Base-by-base conservation (phyloP, 2,113 vertebrate genomes). In the Hemichromis elongatus region DNA sequence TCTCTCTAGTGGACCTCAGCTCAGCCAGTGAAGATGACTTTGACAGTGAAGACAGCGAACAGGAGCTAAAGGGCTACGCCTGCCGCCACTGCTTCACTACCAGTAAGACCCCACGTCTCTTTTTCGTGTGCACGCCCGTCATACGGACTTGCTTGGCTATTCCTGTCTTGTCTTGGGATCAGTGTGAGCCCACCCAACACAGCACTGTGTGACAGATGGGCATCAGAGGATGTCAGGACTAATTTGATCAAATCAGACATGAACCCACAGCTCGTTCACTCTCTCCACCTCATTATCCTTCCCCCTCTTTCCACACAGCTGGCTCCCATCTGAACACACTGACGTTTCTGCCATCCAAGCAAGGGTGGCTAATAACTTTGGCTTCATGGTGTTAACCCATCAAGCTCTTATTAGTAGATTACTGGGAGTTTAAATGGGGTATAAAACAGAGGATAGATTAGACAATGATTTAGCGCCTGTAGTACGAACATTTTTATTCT, bases 21-120 rank as follows among this genome's bases (percentile, higher is more conserved):
- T 99, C 99, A 0, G 98, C 99, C 96, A 99, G 98, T 1, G 99
- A 99, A 92, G 98, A 99, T 98, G 99, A 99, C 94, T 99, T 99
- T 66, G 99, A 99, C 97, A 99, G 99, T 13, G 98, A 99, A 91
- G 98, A 99, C 97, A 99, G 99, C 1, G 99, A 99, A 70, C 98
- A 99, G 96, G 99, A 99, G 87, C 96, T 99, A 95, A 99, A 99
- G 95, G 98, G 98, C 83, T 99, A 99, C 97, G 98, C 98, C 92
- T 99, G 99, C 88, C 97, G 99, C 28, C 98, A 99, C 96, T 99
- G 99, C 94, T 99, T 99, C 96, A 98, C 97, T 59, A 99, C 99
- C 95, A 98, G 99, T 99, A 97, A 35, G 98, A 91, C 21, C 5
- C 47, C 37, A 2, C 26, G 3, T 28, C 37, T 81, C 40, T 21